Conservation (phyloP, 2,113 vertebrate genomes). For the Otis tarda region DNA sequence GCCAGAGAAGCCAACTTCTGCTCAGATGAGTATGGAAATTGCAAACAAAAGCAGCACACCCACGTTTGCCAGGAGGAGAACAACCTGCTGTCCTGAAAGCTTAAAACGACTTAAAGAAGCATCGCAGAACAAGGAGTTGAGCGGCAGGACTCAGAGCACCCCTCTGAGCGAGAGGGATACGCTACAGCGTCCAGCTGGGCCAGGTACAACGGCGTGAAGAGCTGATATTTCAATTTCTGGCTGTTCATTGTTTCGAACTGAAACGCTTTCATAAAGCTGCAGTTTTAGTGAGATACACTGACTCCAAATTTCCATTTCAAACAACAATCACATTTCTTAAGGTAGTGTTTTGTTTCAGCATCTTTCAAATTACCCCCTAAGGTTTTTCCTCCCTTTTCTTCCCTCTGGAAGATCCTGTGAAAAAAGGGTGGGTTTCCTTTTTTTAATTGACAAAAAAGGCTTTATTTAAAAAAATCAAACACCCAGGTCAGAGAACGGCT, state of each 20-base stretch:
- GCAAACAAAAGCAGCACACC: slow-evolving; percentile 9
- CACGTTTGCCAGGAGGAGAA: background rate
- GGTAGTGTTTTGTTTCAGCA: background rate
- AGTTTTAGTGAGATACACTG: background rate
- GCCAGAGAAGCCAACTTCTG: background rate
- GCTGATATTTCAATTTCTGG: background rate
- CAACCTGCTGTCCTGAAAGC: background rate
- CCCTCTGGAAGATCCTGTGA: background rate
- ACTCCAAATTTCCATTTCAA: slow-evolving; percentile 31
- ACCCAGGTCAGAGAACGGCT: background rate
- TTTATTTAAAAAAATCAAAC: background rate
- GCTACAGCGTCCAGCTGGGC: background rate
- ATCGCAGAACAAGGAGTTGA: background rate
- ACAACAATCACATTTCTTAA: background rate
- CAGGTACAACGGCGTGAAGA: background rate
- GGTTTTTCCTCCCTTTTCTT: background rate
- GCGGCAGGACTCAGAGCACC: background rate
- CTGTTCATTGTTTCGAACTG: background rate
- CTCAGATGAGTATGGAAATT: slow-evolving; percentile 1
- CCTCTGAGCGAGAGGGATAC: background rate
- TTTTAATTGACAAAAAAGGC: background rate
- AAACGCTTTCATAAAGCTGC: background rate
- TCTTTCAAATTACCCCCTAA: background rate
- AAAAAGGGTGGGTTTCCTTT: background rate
- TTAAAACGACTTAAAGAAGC: background rate